Evolutionary conservation across 1,140 invertebrate genomes (phyloP), one percentile per base, ranked within the genome.

Genomic region (Heliothis virescens): DNA sequence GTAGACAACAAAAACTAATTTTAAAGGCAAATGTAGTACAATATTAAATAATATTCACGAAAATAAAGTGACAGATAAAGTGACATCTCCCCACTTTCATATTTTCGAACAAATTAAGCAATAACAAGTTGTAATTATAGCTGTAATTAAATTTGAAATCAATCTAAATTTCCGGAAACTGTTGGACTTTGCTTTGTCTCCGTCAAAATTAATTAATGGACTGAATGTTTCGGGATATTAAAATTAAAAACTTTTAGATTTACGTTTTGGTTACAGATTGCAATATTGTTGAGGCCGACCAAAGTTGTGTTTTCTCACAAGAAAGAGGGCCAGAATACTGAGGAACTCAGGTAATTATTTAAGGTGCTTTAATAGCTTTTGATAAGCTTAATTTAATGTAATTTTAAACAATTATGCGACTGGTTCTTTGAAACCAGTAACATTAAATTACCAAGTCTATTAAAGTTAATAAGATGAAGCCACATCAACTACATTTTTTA

Each of bases 231-330:
- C 52, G 50, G 29, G 13, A 29, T 75, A 59, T 63, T 26, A 52
- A 52, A 26, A 69, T 71, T 53, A 15, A 10, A 16, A 53, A 76
- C 48, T 60, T 26, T 75, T 26, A 59, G 21, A 47, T 55, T 57
- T 21, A 4, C 13, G 53, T 15, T 18, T 77, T 65, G 59, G 11
- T 91, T 89, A 72, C 80, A 91, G 90, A 85, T 91, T 18, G 85
- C 87, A 1, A 91, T 92, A 72, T 71, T 93, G 26, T 34, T 93
- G 10, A 84, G 84, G 50, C 92, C 92, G 3, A 92, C 88, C 11
- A 93, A 90, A 79, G 92, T 93, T 1, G 65, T 93, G 5, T 93
- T 93, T 75, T 90, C 92, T 0, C 91, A 92, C 26, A 92, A 87
- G 76, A 90, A 88, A 21, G 90, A 92, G 48, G 92, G 89, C 1